Evolutionary conservation across 2,888 invertebrate genomes (phyloP).

Genomic region (Rhorus exstirpatorius): DNA sequence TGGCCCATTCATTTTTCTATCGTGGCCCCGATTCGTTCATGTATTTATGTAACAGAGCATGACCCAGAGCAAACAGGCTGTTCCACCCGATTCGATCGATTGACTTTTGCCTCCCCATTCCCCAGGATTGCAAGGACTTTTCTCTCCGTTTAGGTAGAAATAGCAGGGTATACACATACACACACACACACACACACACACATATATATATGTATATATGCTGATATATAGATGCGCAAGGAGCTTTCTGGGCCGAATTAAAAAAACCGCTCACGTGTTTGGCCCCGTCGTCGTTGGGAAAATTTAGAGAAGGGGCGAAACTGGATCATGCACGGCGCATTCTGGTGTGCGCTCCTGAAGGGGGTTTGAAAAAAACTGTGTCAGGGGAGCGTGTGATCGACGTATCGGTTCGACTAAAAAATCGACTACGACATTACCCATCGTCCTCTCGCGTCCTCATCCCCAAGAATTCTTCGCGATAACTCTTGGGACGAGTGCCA

Average conservation of each 20-base stretch:
- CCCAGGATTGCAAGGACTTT: conserved; percentile 21
- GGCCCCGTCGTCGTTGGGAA: conserved; percentile 60
- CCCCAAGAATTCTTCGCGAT: conserved; percentile 29
- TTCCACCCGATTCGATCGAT: conserved; percentile 24
- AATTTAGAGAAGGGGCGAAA: conserved; percentile 41
- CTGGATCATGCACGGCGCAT: conserved; percentile 13
- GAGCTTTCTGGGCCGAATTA: conserved; percentile 43
- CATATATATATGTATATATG: conserved; percentile 3
- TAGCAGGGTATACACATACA: neutral
- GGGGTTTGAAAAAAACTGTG: conserved; percentile 41
- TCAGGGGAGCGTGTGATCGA: conserved; percentile 52
- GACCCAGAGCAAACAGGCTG: conserved; percentile 12
- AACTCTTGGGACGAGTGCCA: conserved; percentile 57
- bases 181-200: neutral
- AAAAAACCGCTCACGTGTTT: conserved; percentile 61
- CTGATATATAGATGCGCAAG: neutral
- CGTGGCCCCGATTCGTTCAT: neutral
- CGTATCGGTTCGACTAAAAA: conserved; percentile 52
- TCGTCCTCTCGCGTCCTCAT: neutral
- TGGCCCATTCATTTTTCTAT: neutral
- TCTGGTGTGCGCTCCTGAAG: neutral
- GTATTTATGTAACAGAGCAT: neutral
- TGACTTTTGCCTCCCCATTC: neutral
- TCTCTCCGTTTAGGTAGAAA: conserved; percentile 16
- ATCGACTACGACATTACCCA: conserved; percentile 2